Percentiles rank a stretch among this genome's conserved stretches.
Evolutionary conservation across 92 coral and sea anemone species (phyloP).

Genomic region (Zoanthus sansibaricus): DNA sequence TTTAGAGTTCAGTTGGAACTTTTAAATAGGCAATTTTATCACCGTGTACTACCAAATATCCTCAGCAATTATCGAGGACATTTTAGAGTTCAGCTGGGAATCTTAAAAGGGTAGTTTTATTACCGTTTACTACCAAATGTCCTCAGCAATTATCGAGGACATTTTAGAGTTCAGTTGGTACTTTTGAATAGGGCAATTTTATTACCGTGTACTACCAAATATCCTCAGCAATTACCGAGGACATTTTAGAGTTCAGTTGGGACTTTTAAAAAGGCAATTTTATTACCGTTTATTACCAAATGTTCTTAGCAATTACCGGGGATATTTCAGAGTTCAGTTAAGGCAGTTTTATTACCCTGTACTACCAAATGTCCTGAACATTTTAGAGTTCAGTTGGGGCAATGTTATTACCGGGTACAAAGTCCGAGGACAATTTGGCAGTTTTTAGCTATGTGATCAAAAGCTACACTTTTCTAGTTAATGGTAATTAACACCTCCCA

Average conservation of each 20-base stretch:
- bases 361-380: no score
- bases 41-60: background rate
- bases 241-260: background rate
- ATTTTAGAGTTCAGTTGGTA: no score
- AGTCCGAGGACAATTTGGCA: background rate
- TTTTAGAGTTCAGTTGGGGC: no score
- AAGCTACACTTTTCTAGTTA: background rate
- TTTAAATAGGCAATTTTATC: background rate
- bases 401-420: background rate
- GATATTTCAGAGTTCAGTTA: no score
- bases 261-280: background rate
- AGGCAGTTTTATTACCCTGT: no score
- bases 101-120: background rate
- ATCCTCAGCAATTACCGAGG: background rate
- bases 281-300: background rate
- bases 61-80: no score
- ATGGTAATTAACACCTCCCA: background rate
- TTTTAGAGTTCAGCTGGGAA: background rate
- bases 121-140: no score
- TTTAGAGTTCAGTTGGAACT: background rate
- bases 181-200: background rate
- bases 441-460: conserved; percentile 7
- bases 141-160: background rate
- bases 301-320: no score
- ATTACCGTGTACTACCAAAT: background rate